Conservation (phyloP, 2,888 invertebrate species). For the Perithous albicinctus region DNA sequence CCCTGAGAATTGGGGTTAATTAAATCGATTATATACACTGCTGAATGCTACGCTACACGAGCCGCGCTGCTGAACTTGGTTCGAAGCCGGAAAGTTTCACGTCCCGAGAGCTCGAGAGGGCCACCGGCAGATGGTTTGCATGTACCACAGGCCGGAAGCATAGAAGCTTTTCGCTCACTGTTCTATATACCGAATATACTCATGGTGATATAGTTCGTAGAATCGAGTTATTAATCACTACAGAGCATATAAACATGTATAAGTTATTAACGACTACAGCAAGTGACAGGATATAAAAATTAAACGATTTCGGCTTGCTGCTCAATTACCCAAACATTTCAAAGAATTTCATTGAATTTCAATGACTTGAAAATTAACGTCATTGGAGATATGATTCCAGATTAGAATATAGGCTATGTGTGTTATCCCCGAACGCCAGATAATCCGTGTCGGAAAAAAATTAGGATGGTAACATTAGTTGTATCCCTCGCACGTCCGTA, state of each 20-base stretch:
- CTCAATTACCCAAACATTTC: no score
- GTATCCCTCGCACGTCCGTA: background rate
- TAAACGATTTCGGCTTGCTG: no score
- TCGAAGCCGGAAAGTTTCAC: constrained; percentile 44
- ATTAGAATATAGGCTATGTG: no score
- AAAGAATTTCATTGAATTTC: no score
- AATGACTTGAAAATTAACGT: no score
- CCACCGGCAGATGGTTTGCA: constrained; percentile 22
- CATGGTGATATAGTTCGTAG: background rate
- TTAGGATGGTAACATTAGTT: no score
- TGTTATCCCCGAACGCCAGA: no score
- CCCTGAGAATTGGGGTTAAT: constrained; percentile 65
- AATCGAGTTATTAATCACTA: background rate
- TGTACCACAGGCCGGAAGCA: constrained; percentile 4
- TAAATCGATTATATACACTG: constrained; percentile 64
- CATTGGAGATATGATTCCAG: no score
- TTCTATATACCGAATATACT: background rate
- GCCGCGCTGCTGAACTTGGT: constrained; percentile 45
- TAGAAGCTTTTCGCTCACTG: constrained; percentile 1
- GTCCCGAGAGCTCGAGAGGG: constrained; percentile 31
- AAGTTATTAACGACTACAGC: no score
- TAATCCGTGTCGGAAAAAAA: no score
- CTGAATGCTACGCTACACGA: constrained; percentile 36
- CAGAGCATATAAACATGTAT: no score
- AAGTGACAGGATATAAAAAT: no score